These are phyloP conservation scores for Hydrochoerus hydrochaeris DNA, from an alignment of 2,113 vertebrate species.

Conservation along the genomic window DNA sequence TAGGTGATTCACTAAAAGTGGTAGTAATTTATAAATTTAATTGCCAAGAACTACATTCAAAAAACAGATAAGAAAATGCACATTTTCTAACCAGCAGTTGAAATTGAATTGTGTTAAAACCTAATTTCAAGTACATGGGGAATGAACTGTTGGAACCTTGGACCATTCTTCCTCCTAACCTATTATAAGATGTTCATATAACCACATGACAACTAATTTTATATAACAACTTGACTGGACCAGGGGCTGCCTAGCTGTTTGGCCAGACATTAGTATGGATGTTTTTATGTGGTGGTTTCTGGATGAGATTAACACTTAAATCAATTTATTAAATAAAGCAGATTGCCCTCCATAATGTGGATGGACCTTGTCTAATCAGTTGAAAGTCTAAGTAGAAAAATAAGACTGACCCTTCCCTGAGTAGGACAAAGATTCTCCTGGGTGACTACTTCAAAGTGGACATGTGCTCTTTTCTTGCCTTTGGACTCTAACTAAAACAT, in stretches of 20 bases:
- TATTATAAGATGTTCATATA: neutral
- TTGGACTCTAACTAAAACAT: neutral
- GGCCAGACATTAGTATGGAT: neutral
- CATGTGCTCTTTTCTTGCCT: neutral
- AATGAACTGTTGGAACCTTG: neutral
- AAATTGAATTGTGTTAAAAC: neutral
- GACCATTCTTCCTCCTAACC: too few relatives aligned
- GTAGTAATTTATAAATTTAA: neutral
- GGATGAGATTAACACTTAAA: neutral
- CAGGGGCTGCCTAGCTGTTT: neutral
- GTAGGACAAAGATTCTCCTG: neutral
- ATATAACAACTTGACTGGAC: neutral
- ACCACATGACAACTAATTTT: neutral
- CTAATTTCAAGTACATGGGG: neutral
- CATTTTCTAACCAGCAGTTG: neutral
- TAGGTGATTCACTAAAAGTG: slow-evolving; percentile 19
- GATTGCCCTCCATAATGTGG: neutral
- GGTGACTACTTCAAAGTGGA: neutral
- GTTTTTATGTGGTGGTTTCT: neutral
- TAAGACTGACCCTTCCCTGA: neutral
- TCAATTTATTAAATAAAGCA: neutral
- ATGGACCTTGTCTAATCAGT: neutral
- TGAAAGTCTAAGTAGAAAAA: neutral
- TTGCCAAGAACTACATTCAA: slow-evolving; percentile 34
- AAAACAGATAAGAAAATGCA: neutral